Evolutionary conservation across 2,888 invertebrate genomes (phyloP).

Genomic region (Acanthosepion esculentum): DNA sequence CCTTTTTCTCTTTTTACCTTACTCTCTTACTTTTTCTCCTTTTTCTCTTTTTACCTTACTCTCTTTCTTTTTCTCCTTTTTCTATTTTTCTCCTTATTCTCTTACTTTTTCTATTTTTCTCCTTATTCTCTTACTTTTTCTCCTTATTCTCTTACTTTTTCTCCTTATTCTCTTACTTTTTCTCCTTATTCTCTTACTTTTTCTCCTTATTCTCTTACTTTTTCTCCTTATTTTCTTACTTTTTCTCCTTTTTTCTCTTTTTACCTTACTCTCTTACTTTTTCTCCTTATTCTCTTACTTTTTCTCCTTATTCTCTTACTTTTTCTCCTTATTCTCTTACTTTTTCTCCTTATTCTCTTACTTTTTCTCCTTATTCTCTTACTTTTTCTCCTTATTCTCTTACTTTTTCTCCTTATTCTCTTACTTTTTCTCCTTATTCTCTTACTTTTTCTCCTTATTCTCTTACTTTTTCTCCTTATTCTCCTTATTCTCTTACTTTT

Average conservation of each 20-base stretch:
- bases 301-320: background rate
- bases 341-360: background rate
- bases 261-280: no score
- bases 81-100: no score
- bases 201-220: background rate
- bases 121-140: no score
- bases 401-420: no score
- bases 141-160: background rate
- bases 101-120: background rate
- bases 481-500: no score
- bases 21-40: background rate
- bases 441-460: no score
- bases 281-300: background rate
- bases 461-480: background rate
- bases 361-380: no score
- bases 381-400: background rate
- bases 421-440: background rate
- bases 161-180: background rate
- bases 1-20: background rate
- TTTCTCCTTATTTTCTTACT: no score
- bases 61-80: background rate
- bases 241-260: no score
- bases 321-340: no score
- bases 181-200: background rate
- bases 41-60: no score